Conservation (phyloP, 2,113 vertebrate genomes). For the Hassar affinis region DNA sequence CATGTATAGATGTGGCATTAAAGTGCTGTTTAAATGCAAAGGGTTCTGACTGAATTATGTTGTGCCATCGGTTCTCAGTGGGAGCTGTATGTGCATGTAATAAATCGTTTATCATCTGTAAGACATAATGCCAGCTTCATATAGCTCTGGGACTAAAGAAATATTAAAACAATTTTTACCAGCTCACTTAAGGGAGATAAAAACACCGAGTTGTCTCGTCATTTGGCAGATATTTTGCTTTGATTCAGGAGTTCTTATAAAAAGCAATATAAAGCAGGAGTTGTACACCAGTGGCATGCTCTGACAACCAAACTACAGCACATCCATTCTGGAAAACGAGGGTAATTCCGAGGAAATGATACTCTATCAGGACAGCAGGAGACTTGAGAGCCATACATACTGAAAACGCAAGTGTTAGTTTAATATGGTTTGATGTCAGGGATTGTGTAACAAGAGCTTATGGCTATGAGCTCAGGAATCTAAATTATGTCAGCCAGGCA, state of each 20-base stretch:
- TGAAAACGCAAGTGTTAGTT: neutral
- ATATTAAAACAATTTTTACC: conserved; percentile 30
- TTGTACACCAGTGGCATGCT: neutral
- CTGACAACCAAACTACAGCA: neutral
- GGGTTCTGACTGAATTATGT: neutral
- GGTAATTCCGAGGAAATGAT: neutral
- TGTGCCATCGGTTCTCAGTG: neutral
- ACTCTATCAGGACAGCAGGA: neutral
- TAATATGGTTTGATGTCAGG: neutral
- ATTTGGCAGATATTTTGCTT: conserved; percentile 19
- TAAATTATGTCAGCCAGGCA: neutral
- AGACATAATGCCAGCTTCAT: neutral
- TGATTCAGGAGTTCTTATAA: neutral
- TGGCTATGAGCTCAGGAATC: neutral
- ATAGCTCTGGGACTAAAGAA: conserved; percentile 2
- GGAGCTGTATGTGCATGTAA: neutral
- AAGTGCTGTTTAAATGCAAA: conserved; percentile 24
- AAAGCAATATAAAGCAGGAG: neutral
- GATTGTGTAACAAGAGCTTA: neutral
- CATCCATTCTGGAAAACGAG: neutral
- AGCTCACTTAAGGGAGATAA: conserved; percentile 6
- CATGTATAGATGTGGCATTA: conserved; percentile 5
- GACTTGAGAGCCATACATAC: neutral
- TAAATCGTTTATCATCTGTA: conserved; percentile 28
- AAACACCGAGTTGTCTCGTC: neutral